Evolutionary conservation across 2,797 vertebrate genomes (phyloP), one percentile per base, ranked within the genome.

Genomic region (Thamnophis elegans): DNA sequence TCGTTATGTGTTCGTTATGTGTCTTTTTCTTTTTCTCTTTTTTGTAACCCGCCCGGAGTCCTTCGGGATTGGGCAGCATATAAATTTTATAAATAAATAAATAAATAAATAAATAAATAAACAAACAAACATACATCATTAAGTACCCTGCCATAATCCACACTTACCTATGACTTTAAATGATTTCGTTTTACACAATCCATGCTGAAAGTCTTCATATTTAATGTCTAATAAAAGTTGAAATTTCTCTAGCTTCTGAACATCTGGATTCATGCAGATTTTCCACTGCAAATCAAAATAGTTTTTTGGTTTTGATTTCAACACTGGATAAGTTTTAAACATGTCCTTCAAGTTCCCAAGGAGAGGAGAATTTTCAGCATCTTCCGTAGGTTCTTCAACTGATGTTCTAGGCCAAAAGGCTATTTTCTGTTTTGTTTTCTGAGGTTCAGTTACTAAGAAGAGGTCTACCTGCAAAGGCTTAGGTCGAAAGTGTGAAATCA

Each of bases 401-500:
- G 65, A 11, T 8, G 47, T n/a, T n/a, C n/a, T 25, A n/a, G 25
- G 22, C 42, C 88, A 90, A 18, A 25, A 54, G 53, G 36, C 89
- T 91, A 92, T 4, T 5, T 53, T 11, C n/a, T 3, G 28, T n/a
- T 62, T 68, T 51, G 5, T 42, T 0, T 92, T 9, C n/a, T 59
- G 3, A 28, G 10, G 4, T 13, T 26, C 5, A 1, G 82, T 93
- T 28, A 53, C 88, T n/a, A 28, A 42, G 32, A 82, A 58, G 85
- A 95, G 78, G 2, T 1, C 51, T 12, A 82, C 2, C 7, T 9
- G 10, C 58, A 95, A 88, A 26, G n/a, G 20, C 47, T 91, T 91
- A 47, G 78, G 91, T 88, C 90, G 78, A 92, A 95, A 95, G 58
- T 20, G 62, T 36, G 42, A 14, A 88, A 88, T n/a, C 51, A 55